A percentile compares a stretch with the other conserved stretches of the same genome.
These are phyloP conservation scores for Manis javanica DNA, from an alignment of 2,797 vertebrate genomes.

Conservation along the genomic window DNA sequence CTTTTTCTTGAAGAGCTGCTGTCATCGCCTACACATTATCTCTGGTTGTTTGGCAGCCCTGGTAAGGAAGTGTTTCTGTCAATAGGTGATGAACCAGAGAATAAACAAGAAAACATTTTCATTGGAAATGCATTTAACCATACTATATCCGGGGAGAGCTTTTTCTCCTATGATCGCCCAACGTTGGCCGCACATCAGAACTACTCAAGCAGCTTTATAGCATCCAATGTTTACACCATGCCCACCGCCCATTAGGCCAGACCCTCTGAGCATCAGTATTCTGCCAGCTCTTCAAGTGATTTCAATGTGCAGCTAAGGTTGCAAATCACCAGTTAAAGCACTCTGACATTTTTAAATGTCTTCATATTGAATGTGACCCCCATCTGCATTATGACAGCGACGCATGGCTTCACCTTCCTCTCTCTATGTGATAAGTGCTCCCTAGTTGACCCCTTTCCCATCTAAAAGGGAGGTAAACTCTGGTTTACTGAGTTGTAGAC, in stretches of 20 bases:
- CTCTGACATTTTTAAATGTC: not conserved
- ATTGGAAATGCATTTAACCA: not conserved
- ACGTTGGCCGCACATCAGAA: rapidly evolving
- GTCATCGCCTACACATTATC: rapidly evolving
- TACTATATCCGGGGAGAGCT: no score
- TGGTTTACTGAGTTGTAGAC: not conserved
- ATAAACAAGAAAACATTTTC: not conserved
- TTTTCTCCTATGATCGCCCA: not conserved
- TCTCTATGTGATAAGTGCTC: rapidly evolving
- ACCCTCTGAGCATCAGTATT: rapidly evolving
- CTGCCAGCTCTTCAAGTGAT: not conserved
- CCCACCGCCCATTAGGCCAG: not conserved
- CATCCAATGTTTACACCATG: not conserved
- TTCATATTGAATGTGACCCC: not conserved
- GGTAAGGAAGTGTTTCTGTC: no score
- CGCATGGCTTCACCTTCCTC: rapidly evolving
- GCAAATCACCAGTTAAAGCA: not conserved
- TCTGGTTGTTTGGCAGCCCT: not conserved
- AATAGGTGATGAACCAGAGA: not conserved
- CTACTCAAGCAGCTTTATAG: not conserved
- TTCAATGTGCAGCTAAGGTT: not conserved
- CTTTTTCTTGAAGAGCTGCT: not conserved
- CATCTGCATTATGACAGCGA: rapidly evolving
- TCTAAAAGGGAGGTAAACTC: not conserved
- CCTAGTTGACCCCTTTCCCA: not conserved